These are phyloP conservation scores for Macrostomum cliftonense DNA, from an alignment of 2,888 invertebrate species.

Conservation along the genomic window DNA sequence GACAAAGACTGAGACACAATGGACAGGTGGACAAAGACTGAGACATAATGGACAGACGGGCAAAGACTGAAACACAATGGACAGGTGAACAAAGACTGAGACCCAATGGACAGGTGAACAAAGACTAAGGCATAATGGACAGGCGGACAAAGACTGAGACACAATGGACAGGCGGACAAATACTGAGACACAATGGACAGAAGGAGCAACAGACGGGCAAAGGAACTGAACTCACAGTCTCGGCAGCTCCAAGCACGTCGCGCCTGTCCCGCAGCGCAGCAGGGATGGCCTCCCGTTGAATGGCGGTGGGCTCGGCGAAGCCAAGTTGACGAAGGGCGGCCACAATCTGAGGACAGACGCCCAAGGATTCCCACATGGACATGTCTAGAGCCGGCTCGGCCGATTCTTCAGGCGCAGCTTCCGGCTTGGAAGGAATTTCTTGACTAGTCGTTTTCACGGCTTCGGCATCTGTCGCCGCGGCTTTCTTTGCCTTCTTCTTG, in stretches of 20 bases:
- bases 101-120: too few relatives aligned
- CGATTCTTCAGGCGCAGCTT: not conserved
- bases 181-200: too few relatives aligned
- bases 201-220: not conserved
- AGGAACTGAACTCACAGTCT: slow-evolving; percentile 50
- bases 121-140: too few relatives aligned
- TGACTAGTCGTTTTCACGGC: not conserved
- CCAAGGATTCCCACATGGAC: slow-evolving; percentile 38
- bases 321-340: slow-evolving; percentile 55
- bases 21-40: too few relatives aligned
- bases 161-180: too few relatives aligned
- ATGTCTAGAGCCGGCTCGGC: slow-evolving; percentile 18
- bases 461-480: slow-evolving; percentile 4
- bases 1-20: too few relatives aligned
- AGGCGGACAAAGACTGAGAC: too few relatives aligned
- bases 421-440: too few relatives aligned
- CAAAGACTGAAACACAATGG: too few relatives aligned
- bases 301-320: slow-evolving; percentile 65
- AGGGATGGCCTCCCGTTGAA: slow-evolving; percentile 46
- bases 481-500: slow-evolving; percentile 9
- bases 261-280: slow-evolving; percentile 47
- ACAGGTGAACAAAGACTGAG: too few relatives aligned
- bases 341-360: slow-evolving; percentile 50
- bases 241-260: slow-evolving; percentile 91
- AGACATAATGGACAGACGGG: too few relatives aligned